These are phyloP conservation scores for Athalia circularis DNA, from an alignment of 2,888 invertebrate genomes.

Conservation along the genomic window DNA sequence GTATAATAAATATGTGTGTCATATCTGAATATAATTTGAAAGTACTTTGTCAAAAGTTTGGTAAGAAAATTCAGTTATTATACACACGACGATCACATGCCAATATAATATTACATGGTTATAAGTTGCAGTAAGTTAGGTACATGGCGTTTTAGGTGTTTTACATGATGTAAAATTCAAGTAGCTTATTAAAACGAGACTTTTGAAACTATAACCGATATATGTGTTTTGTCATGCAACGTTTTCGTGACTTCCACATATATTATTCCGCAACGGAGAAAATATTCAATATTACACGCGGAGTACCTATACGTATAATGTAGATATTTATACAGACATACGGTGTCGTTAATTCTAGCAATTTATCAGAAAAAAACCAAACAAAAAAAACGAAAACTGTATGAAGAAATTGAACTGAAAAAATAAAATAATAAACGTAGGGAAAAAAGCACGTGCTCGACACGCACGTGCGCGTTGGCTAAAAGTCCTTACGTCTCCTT, in stretches of 20 bases:
- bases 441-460: slow-evolving; percentile 38
- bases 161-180: no score
- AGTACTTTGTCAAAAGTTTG: slow-evolving; percentile 22
- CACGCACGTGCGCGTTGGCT: slow-evolving; percentile 31
- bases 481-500: slow-evolving; percentile 38
- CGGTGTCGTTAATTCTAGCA: slow-evolving; percentile 72
- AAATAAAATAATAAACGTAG: neutral
- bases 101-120: neutral
- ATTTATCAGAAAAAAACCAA: slow-evolving; percentile 61
- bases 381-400: slow-evolving; percentile 18
- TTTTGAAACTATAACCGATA: no score
- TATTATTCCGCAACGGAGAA: no score
- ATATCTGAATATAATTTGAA: neutral
- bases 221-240: no score
- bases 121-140: no score
- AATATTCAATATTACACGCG: no score
- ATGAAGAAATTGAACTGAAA: neutral
- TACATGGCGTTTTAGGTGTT: no score
- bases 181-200: no score
- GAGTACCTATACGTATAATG: no score
- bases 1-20: neutral
- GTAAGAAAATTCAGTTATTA: neutral
- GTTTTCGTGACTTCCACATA: no score
- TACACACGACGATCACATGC: neutral
- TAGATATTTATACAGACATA: slow-evolving; percentile 58